Base-by-base conservation (phyloP, 2,888 invertebrate species). In the Bombyx huttoni region DNA sequence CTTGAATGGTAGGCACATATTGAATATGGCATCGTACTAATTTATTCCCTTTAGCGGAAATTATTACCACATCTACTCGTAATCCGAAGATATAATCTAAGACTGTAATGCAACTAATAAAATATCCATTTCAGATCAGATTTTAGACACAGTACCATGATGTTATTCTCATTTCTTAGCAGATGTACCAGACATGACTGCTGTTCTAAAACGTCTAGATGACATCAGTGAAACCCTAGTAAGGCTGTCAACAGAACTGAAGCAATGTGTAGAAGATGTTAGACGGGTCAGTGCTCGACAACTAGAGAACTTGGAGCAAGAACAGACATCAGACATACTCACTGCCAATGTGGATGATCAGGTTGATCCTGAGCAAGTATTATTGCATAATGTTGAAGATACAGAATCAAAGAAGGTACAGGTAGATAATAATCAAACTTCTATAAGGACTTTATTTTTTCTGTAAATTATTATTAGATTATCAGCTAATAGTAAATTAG, bases 231-330 rank as follows among this genome's bases (percentile, higher is more conserved):
- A 89, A 61, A 91, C 92, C 63, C 90, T 95, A 69, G 82, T 91
- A 7, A 91, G 93, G 58, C 81, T 94, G 34, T 91, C 92, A 3
- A 89, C 90, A 49, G 94, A 95, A 63, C 91, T 95, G 68, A 91
- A 92, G 63, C 91, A 92, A 67, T 92, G 92, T 53, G 87, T 94
- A 10, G 93, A 94, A 51, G 95, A 95, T 54, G 90, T 93, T n/a
- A 91, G 92, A 58, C 89, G 91, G 47, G 87, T 92, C 33, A 91
- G 91, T 62, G 89, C 89, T 54, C 89, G 92, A 55, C 94, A 94
- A 69, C 70, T 91, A 46, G 93, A 93, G 56, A 85, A 92, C 50
- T 55, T 78, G 0, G 84, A 85, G 54, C 90, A 93, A 61, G 93
- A 93, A 63, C 90, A 92, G 48, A 91, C 93, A 48, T 88, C 92